Evolutionary conservation across 2,888 invertebrate species (phyloP).

Genomic region (Spodoptera picta): DNA sequence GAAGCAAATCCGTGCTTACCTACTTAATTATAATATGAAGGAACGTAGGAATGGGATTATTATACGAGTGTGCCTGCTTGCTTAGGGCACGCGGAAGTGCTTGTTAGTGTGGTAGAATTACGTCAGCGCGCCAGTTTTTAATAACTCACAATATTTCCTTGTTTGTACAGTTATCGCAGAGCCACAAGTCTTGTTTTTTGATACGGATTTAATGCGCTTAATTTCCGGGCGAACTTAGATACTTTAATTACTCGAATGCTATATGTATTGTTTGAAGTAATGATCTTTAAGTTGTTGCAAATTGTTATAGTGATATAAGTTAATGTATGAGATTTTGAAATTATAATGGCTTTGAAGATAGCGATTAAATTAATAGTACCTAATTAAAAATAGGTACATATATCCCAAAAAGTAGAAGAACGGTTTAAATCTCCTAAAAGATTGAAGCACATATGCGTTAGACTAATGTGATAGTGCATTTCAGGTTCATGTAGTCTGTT

Average conservation of each 20-base stretch:
- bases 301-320: too few species aligned
- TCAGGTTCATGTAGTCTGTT: constrained; percentile 5
- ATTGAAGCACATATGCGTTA: too few species aligned
- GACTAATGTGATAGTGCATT: not conserved
- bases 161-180: constrained; percentile 74
- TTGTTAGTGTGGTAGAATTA: constrained; percentile 77
- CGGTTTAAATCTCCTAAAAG: too few species aligned
- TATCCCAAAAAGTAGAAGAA: too few species aligned
- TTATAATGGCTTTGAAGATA: too few species aligned
- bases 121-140: constrained; percentile 87
- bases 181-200: constrained; percentile 64
- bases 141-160: constrained; percentile 86
- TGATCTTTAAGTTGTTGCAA: too few species aligned
- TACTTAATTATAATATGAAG: constrained; percentile 30
- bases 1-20: constrained; percentile 45
- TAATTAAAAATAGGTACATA: too few species aligned
- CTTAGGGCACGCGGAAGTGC: constrained; percentile 85
- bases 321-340: too few species aligned
- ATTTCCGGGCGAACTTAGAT: constrained; percentile 50
- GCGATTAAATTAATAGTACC: too few species aligned
- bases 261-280: too few species aligned
- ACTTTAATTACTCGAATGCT: constrained; percentile 23
- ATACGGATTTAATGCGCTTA: constrained; percentile 53
- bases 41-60: constrained; percentile 60
- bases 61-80: constrained; percentile 67